Percentiles rank a stretch among this genome's conserved stretches.
phyloP scores from a whole-genome alignment of 2,113 vertebrate genomes.

The Cyphomyrus discorhynchus region DNA sequence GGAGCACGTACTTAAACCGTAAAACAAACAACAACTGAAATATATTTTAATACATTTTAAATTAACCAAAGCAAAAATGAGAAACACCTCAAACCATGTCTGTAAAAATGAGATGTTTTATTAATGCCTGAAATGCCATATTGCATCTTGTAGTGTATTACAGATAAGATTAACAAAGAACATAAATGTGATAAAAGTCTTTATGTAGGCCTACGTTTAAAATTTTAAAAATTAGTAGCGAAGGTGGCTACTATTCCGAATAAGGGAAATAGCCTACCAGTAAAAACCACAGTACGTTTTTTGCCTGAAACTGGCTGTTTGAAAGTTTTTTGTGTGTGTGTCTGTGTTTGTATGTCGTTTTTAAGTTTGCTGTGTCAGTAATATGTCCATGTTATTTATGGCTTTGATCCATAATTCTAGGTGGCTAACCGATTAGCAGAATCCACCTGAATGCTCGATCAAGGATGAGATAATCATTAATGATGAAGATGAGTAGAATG shows the following conservation, averaged over 20 bases:
- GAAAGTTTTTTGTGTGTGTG: no score
- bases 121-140: not conserved
- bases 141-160: not conserved
- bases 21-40: not conserved
- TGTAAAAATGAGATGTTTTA: not conserved
- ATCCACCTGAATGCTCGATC: not conserved
- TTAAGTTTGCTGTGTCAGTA: not conserved
- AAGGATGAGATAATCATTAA: not conserved
- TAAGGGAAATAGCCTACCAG: not conserved
- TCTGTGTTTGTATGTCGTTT: not conserved
- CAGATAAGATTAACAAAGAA: not conserved
- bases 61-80: not conserved
- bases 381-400: not conserved
- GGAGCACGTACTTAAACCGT: not conserved
- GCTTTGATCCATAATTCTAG: not conserved
- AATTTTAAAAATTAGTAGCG: not conserved
- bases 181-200: not conserved
- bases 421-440: not conserved
- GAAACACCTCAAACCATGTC: not conserved
- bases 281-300: no score
- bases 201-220: not conserved
- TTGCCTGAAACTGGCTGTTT: no score
- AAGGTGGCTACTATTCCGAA: not conserved
- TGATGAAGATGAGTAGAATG: not conserved
- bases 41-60: not conserved